These are phyloP conservation scores for Percopsis omiscomaycus DNA, from an alignment of 2,797 vertebrate genomes.

Conservation along the genomic window DNA sequence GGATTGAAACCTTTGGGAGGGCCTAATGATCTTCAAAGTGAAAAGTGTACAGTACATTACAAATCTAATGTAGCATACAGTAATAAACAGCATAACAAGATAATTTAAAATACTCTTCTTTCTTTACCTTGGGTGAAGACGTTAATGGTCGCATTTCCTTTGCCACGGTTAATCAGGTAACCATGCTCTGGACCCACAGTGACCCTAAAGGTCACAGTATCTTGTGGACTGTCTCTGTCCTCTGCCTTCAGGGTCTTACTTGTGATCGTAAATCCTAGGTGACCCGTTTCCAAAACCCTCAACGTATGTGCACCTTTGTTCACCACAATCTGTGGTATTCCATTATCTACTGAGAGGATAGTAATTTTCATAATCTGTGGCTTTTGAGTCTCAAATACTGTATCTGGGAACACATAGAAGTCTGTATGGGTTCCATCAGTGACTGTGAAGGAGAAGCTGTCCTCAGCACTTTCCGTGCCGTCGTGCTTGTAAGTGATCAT, in stretches of 20 bases:
- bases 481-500: constrained; percentile 94
- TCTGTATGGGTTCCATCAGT: constrained; percentile 93
- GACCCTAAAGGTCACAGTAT: constrained; percentile 83
- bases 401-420: constrained; percentile 94
- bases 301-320: constrained; percentile 91
- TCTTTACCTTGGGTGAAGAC: constrained; percentile 92
- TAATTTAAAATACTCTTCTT: constrained; percentile 11
- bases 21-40: constrained; percentile 3
- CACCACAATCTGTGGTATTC: constrained; percentile 85
- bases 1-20: constrained; percentile 9
- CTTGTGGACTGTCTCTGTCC: constrained; percentile 86
- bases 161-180: constrained; percentile 87
- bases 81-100: constrained; percentile 19
- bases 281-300: constrained; percentile 81
- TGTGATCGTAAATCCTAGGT: constrained; percentile 89
- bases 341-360: constrained; percentile 87
- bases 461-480: constrained; percentile 85
- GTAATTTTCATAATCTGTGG: constrained; percentile 90
- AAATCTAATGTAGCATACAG: constrained; percentile 24
- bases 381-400: constrained; percentile 86
- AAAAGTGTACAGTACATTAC: constrained; percentile 15
- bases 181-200: constrained; percentile 84
- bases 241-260: constrained; percentile 89
- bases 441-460: constrained; percentile 94
- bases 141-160: constrained; percentile 88